These are phyloP conservation scores for Norana najaformis DNA, from an alignment of 2,888 invertebrate species.

Conservation along the genomic window DNA sequence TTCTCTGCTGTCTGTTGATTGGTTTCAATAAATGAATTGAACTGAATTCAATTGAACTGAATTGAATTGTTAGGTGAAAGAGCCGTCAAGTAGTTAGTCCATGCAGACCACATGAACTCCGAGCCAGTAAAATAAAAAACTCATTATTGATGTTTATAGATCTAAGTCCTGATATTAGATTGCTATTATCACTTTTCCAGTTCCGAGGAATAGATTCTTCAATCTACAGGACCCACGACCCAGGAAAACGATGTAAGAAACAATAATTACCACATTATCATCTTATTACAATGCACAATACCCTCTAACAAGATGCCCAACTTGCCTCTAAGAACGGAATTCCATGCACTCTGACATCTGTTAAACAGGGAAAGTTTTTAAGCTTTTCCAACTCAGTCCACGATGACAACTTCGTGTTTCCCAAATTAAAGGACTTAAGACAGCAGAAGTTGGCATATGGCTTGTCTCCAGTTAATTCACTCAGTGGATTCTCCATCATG, in stretches of 20 bases:
- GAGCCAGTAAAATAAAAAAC: not conserved
- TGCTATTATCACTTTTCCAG: too few species aligned
- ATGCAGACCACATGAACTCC: not conserved
- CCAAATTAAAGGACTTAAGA: conserved; percentile 71
- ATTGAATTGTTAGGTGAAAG: too few species aligned
- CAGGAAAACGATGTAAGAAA: not conserved
- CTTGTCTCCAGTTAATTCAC: conserved; percentile 30
- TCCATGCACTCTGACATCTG: conserved; percentile 81
- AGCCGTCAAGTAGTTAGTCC: not conserved
- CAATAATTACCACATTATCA: not conserved
- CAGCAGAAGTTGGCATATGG: conserved; percentile 66
- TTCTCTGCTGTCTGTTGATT: too few species aligned
- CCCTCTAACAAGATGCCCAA: not conserved
- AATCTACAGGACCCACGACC: not conserved
- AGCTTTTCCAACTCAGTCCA: conserved; percentile 89
- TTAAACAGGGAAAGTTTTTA: conserved; percentile 79
- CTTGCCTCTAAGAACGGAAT: conserved; percentile 68
- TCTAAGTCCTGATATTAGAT: not conserved
- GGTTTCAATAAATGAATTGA: too few species aligned
- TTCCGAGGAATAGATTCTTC: not conserved
- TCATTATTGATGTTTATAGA: not conserved
- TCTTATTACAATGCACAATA: not conserved
- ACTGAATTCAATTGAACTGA: too few species aligned
- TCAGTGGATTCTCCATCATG: conserved; percentile 64
- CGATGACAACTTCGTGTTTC: conserved; percentile 78